Base-by-base conservation (phyloP, 2,797 vertebrate genomes). In the Epinephelus awoara region DNA sequence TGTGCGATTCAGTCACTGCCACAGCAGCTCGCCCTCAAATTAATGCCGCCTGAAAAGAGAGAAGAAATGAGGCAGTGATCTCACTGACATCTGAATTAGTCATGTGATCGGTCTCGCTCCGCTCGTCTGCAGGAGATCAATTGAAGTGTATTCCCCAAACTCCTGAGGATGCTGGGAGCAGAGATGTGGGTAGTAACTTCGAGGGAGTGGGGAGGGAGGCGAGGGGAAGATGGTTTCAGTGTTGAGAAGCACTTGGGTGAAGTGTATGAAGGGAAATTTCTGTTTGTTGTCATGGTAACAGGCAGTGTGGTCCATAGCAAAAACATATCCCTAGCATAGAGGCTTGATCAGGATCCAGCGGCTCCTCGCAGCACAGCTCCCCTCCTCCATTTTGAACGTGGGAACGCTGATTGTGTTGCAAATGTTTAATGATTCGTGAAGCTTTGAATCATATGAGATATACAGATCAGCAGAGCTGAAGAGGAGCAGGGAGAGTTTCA, bases 231-330 rank as follows among this genome's bases (percentile, higher is more conserved):
- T 66, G 77, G 57, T 63, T 86, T 86, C 73, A 50, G 67, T 72
- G 82, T 84, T 67, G 80, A 82, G 71, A 84, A 87, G 82, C 87
- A 88, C 85, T 88, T 75, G 79, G 65, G 75, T 78, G 77, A 85
- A 90, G 85, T 77, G 83, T 73, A 79, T 84, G 85, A 80, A 84
- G 80, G 84, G 88, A 89, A 83, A 86, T 86, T 87, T 92, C 85
- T 81, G 83, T 92, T 91, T 87, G 93, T 94, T 87, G 89, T 92
- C 92, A 94, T 94, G 93, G 94, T 90, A 93, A 93, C 94, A 93
- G 84, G 89, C 92, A 92, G 83, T 92, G 92, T 87, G 90, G 90
- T 89, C 89, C 65, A 80, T 82, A 80, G 88, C 79, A 87, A 86
- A 89, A 93, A 88, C 89, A 87, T 47, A 90, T 89, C 89, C 87